A percentile compares a stretch with the other conserved stretches of the same genome.
Conservation (phyloP, 2,888 invertebrate species). For the Agrotis segetum region DNA sequence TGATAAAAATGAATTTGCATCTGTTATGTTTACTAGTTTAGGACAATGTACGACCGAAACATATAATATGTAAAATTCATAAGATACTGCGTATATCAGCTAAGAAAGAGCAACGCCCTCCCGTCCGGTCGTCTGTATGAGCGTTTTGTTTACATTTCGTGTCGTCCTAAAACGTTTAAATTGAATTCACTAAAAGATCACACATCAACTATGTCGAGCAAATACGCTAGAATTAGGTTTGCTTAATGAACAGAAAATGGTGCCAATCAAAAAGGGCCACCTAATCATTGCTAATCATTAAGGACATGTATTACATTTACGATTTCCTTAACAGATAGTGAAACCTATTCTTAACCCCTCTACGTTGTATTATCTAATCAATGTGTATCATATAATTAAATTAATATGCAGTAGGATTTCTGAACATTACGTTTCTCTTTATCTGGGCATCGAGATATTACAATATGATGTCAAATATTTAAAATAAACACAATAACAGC, state of each 20-base stretch:
- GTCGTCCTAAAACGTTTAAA: slow-evolving; percentile 76
- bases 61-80: slow-evolving; percentile 44
- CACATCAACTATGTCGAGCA: slow-evolving; percentile 21
- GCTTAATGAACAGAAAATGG: slow-evolving; percentile 18
- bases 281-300: slow-evolving; percentile 72
- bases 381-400: slow-evolving; percentile 55
- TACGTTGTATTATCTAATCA: slow-evolving; percentile 69
- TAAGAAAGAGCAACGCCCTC: slow-evolving; percentile 83
- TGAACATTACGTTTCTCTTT: slow-evolving; percentile 33
- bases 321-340: slow-evolving; percentile 80
- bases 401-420: slow-evolving; percentile 45
- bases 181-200: slow-evolving; percentile 63
- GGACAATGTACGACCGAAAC: slow-evolving; percentile 39
- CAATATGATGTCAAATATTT: slow-evolving; percentile 58
- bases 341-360: slow-evolving; percentile 53
- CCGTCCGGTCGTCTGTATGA: slow-evolving; percentile 81
- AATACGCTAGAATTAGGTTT: slow-evolving; percentile 25
- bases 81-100: slow-evolving; percentile 71
- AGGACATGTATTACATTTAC: slow-evolving; percentile 67
- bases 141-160: slow-evolving; percentile 80
- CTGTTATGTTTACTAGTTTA: slow-evolving; percentile 31
- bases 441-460: slow-evolving; percentile 50
- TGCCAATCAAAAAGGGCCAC: slow-evolving; percentile 69
- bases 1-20: slow-evolving; percentile 6
- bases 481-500: slow-evolving; percentile 61